Evolutionary conservation across 2,113 vertebrate genomes (phyloP).

Genomic region (Andinoacara biseriatus): DNA sequence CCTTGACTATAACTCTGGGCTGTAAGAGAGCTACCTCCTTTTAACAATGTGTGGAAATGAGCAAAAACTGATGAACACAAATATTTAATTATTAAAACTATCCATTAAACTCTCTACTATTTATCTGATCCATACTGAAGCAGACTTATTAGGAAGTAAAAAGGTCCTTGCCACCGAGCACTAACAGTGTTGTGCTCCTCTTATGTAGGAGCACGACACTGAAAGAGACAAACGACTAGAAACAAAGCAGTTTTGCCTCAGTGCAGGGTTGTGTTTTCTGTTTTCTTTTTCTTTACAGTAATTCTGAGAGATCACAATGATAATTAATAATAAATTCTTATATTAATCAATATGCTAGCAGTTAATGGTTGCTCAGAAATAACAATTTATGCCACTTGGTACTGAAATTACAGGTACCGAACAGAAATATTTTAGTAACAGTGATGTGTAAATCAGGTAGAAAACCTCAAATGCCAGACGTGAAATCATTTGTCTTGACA

Average conservation of each 20-base stretch:
- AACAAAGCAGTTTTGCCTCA: neutral
- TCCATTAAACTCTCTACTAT: neutral
- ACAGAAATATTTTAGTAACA: no score
- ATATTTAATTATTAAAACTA: neutral
- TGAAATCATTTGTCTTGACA: no score
- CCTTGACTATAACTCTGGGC: neutral
- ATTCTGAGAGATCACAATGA: neutral
- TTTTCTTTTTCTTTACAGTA: neutral
- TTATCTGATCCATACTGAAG: neutral
- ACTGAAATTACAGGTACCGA: no score
- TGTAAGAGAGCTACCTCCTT: neutral
- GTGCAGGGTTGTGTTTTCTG: neutral
- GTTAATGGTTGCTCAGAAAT: neutral
- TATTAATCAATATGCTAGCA: neutral
- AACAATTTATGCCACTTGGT: neutral
- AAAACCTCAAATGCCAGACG: no score
- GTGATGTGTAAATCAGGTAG: no score
- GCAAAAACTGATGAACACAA: neutral
- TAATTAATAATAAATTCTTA: neutral
- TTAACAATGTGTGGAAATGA: neutral
- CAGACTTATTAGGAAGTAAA: neutral
- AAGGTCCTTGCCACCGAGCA: neutral
- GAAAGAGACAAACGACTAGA: neutral
- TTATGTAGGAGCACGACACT: neutral
- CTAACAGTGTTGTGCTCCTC: neutral